These are phyloP conservation scores for Pseudomyrmex gracilis DNA, from an alignment of 1,140 invertebrate species.

Conservation along the genomic window DNA sequence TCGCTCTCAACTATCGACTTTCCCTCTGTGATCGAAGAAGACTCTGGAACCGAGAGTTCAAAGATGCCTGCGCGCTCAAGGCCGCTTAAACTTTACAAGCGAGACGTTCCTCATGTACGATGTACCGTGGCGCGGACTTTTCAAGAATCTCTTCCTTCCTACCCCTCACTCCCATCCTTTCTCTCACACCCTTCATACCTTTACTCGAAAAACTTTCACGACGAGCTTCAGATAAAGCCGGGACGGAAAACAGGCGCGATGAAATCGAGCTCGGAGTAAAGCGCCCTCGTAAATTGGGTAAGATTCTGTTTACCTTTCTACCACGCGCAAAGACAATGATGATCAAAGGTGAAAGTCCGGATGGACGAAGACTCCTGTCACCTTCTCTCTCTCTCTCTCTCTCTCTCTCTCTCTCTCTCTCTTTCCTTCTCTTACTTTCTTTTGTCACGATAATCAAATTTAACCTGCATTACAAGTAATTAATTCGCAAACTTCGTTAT, in stretches of 20 bases:
- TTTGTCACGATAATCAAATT: constrained; percentile 32
- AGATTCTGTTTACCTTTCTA: constrained; percentile 55
- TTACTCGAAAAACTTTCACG: constrained; percentile 48
- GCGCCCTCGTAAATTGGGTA: constrained; percentile 48
- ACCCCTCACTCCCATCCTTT: neutral
- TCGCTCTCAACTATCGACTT: constrained; percentile 25
- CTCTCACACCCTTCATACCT: constrained; percentile 7
- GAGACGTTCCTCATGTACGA: constrained; percentile 38
- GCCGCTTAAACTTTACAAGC: constrained; percentile 51
- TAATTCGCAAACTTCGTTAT: constrained; percentile 41
- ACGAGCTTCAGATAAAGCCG: constrained; percentile 30
- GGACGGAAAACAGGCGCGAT: constrained; percentile 33
- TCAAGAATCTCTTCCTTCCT: constrained; percentile 23
- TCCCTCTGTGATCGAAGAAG: constrained; percentile 29
- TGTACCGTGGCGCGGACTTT: constrained; percentile 28
- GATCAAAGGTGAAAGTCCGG: constrained; percentile 37
- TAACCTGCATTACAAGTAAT: neutral
- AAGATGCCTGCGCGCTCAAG: constrained; percentile 43
- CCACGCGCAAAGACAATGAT: constrained; percentile 42
- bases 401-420: too few species aligned
- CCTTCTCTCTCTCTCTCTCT: neutral
- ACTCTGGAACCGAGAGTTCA: constrained; percentile 39
- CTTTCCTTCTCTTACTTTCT: too few species aligned
- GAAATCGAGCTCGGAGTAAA: constrained; percentile 50
- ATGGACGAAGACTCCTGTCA: constrained; percentile 1